These are phyloP conservation scores for Fulmarus glacialis DNA, from an alignment of 2,113 vertebrate species.

Conservation along the genomic window DNA sequence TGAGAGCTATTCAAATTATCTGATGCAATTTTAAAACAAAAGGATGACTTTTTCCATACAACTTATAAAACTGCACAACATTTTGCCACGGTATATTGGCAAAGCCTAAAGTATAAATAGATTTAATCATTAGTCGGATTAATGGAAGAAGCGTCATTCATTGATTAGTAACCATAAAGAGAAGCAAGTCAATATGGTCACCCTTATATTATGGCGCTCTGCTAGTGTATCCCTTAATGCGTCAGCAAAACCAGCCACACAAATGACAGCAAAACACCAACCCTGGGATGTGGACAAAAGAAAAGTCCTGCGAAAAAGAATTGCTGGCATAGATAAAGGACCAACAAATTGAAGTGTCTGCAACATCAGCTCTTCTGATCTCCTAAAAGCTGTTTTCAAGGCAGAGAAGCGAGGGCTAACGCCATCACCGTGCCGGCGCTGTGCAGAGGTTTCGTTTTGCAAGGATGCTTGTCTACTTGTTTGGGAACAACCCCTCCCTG, in stretches of 20 bases:
- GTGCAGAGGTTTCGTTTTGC: neutral
- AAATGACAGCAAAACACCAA: neutral
- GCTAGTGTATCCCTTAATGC: neutral
- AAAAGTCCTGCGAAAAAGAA: neutral
- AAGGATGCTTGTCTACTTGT: neutral
- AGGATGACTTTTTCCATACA: neutral
- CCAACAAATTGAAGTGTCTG: neutral
- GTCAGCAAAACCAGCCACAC: neutral
- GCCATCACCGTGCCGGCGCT: accelerated
- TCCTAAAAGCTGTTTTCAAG: neutral
- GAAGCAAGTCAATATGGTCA: neutral
- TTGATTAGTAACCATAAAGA: neutral
- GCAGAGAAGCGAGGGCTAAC: neutral
- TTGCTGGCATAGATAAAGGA: neutral
- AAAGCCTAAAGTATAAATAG: neutral
- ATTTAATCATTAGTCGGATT: neutral
- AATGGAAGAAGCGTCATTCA: neutral
- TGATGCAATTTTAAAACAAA: constrained; percentile 32
- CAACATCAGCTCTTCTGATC: neutral
- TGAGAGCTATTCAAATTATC: neutral
- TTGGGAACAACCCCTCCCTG: neutral
- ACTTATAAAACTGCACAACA: neutral
- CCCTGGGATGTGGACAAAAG: neutral
- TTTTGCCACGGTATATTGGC: neutral
- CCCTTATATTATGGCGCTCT: accelerated